Evolutionary conservation across 1,140 invertebrate species (phyloP).

Genomic region (Oedothorax gibbosus): DNA sequence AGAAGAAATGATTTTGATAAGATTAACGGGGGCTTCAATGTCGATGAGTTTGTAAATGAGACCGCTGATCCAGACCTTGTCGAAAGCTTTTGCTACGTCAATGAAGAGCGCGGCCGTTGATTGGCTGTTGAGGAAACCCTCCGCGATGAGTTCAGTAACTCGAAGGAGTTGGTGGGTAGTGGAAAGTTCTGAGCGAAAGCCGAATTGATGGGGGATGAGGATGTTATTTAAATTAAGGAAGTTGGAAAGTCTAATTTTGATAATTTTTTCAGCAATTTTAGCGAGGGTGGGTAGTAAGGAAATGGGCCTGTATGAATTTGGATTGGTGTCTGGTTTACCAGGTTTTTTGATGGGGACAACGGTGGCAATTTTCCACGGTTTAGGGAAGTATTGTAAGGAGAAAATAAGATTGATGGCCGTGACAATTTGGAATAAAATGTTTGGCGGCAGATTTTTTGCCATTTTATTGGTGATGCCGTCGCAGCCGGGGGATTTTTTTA

Average conservation of each 20-base stretch:
- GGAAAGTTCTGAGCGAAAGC: not conserved
- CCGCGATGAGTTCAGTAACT: not conserved
- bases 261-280: not conserved
- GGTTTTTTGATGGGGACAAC: not conserved
- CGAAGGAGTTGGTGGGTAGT: conserved; percentile 7
- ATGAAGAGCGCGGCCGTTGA: not conserved
- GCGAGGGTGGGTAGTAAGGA: not conserved
- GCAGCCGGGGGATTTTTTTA: not conserved
- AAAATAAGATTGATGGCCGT: not conserved
- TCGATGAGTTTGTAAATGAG: conserved; percentile 5
- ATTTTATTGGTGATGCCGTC: not conserved
- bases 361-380: not conserved
- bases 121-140: not conserved
- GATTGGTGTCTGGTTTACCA: not conserved
- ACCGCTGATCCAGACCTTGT: not conserved
- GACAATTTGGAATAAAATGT: too few relatives aligned
- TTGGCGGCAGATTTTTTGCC: too few relatives aligned
- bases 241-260: not conserved
- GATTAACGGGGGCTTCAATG: not conserved
- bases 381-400: not conserved
- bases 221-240: not conserved
- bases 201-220: not conserved
- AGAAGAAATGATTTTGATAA: not conserved
- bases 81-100: not conserved
- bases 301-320: not conserved